Conservation (phyloP, 2,797 vertebrate species). For the Gallirallus australis region DNA sequence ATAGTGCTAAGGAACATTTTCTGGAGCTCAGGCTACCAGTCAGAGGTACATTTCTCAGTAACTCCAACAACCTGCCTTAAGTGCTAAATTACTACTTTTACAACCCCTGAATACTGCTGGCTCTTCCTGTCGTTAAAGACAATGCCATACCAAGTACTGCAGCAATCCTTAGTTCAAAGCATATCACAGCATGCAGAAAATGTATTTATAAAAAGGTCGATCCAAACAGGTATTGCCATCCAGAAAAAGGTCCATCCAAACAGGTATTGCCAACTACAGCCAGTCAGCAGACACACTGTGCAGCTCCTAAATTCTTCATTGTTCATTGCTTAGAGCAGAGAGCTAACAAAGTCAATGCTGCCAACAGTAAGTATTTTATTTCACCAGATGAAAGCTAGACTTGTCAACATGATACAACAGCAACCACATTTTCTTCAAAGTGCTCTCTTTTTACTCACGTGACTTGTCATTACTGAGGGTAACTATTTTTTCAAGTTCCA, state of each 20-base stretch:
- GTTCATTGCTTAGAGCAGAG: not conserved
- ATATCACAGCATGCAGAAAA: not conserved
- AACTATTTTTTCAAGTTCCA: not conserved
- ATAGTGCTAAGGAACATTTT: not conserved
- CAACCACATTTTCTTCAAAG: not conserved
- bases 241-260: not conserved
- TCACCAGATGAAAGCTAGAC: not conserved
- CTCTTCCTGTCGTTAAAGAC: not conserved
- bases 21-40: not conserved
- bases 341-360: not conserved
- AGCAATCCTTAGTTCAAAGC: not conserved
- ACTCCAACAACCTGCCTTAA: not conserved
- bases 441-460: not conserved
- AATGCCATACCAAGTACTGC: not conserved
- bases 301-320: not conserved
- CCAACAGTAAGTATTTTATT: not conserved
- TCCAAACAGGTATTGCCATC: not conserved
- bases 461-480: not conserved
- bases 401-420: not conserved
- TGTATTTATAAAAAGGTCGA: not conserved
- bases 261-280: not conserved
- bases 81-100: slow-evolving; percentile 4
- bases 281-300: not conserved
- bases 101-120: not conserved
- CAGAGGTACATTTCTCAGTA: not conserved